phyloP scores from a whole-genome alignment of 2,888 invertebrate genomes.

The Tetragonula carbonaria region DNA sequence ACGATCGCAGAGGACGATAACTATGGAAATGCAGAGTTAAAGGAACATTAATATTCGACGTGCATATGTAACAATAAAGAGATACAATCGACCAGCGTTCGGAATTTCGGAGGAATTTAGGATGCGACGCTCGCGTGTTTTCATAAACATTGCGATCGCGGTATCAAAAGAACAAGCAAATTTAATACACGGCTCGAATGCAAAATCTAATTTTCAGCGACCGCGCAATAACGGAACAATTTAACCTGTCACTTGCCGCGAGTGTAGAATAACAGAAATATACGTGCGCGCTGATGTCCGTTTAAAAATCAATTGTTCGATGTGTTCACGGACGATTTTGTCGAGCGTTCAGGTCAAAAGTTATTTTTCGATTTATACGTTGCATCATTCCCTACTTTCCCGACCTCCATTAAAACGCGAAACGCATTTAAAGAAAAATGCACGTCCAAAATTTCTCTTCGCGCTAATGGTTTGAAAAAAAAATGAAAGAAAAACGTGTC shows the following conservation, averaged over 20 bases:
- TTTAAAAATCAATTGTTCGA: slow-evolving; percentile 26
- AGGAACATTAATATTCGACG: slow-evolving; percentile 15
- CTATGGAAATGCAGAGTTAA: slow-evolving; percentile 19
- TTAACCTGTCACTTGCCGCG: neutral
- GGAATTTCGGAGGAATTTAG: neutral
- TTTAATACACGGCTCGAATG: slow-evolving; percentile 9
- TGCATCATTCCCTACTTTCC: neutral
- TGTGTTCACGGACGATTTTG: neutral
- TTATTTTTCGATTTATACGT: slow-evolving; percentile 12
- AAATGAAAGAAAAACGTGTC: too few species aligned
- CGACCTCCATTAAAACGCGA: slow-evolving; percentile 9
- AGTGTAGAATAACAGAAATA: slow-evolving; percentile 2
- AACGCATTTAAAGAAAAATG: too few species aligned
- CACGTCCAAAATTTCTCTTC: too few species aligned
- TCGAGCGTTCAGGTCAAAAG: slow-evolving; percentile 11
- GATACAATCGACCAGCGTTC: slow-evolving; percentile 2
- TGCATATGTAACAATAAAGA: slow-evolving; percentile 1
- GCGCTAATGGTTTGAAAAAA: too few species aligned
- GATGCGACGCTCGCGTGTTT: neutral
- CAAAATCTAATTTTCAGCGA: slow-evolving; percentile 9
- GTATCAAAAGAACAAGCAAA: slow-evolving; percentile 20
- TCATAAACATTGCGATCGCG: slow-evolving; percentile 10
- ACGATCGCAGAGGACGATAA: slow-evolving; percentile 1
- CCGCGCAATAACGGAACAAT: neutral
- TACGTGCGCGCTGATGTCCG: neutral